phyloP scores from a whole-genome alignment of 2,888 invertebrate genomes.

The Nymphalis c-album region DNA sequence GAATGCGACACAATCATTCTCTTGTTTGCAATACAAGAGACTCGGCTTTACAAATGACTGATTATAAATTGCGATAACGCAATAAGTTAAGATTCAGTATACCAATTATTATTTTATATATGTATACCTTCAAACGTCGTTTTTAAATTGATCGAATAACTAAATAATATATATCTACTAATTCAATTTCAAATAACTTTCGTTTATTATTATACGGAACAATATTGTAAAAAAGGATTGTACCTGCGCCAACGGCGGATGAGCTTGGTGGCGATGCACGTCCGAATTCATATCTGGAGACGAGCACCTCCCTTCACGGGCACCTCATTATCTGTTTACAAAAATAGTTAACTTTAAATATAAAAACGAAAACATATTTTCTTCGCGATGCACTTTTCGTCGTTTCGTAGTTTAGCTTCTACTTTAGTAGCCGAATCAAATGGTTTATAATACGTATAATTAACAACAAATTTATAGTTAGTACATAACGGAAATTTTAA shows the following conservation, averaged over 20 bases:
- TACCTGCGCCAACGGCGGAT: conserved; percentile 79
- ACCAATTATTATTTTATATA: not conserved
- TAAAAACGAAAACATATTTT: not conserved
- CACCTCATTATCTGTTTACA: conserved; percentile 74
- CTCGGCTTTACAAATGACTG: conserved; percentile 48
- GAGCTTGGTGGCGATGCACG: conserved; percentile 79
- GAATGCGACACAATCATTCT: conserved; percentile 57
- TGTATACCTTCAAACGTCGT: not conserved
- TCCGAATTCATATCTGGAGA: conserved; percentile 77
- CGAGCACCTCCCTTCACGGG: conserved; percentile 59
- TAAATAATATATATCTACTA: no score
- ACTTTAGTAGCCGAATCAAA: no score
- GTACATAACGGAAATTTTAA: not conserved
- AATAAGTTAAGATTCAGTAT: conserved; percentile 23
- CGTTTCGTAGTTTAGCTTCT: no score
- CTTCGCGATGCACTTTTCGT: no score
- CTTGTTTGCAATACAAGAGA: conserved; percentile 50
- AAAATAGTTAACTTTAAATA: conserved; percentile 34
- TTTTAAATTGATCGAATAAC: not conserved
- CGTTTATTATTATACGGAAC: no score
- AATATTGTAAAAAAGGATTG: not conserved
- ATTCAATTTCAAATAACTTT: no score
- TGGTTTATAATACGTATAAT: no score
- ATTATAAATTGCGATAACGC: conserved; percentile 38
- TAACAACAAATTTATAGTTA: not conserved